Evolutionary conservation across 2,113 vertebrate species (phyloP).

Genomic region (Gila orcuttii): DNA sequence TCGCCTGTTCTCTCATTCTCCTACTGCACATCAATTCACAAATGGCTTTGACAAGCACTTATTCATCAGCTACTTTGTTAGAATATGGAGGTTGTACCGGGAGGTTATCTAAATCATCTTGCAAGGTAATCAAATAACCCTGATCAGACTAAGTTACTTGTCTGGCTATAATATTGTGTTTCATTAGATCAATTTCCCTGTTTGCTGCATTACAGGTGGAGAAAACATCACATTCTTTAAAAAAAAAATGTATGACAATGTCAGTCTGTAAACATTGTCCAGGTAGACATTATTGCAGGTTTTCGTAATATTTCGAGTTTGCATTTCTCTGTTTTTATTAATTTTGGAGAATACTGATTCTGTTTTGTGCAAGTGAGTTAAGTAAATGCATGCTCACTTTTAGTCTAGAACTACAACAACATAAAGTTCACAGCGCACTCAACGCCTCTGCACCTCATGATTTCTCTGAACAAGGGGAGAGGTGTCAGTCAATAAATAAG

Average conservation of each 20-base stretch:
- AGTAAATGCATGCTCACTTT: too few species aligned
- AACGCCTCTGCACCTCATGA: too few species aligned
- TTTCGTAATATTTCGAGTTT: too few species aligned
- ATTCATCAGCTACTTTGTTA: constrained; percentile 55
- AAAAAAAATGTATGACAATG: neutral
- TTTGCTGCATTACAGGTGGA: constrained; percentile 26
- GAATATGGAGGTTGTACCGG: constrained; percentile 45
- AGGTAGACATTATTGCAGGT: too few species aligned
- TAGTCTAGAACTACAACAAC: too few species aligned
- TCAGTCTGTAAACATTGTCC: neutral
- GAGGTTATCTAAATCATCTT: constrained; percentile 45
- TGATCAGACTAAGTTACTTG: constrained; percentile 35
- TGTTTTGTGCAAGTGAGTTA: too few species aligned
- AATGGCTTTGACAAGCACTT: constrained; percentile 43
- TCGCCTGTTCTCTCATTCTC: constrained; percentile 31
- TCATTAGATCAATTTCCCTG: constrained; percentile 49
- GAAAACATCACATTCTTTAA: constrained; percentile 1
- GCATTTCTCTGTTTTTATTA: too few species aligned
- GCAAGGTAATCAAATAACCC: constrained; percentile 49
- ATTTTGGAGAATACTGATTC: too few species aligned
- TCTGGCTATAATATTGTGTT: constrained; percentile 47
- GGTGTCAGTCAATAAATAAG: too few species aligned
- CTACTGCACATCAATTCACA: constrained; percentile 29
- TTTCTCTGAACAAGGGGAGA: too few species aligned
- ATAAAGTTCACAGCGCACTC: too few species aligned